Conservation (phyloP, 2,797 vertebrate genomes). For the Melanotaenia pygmaea region DNA sequence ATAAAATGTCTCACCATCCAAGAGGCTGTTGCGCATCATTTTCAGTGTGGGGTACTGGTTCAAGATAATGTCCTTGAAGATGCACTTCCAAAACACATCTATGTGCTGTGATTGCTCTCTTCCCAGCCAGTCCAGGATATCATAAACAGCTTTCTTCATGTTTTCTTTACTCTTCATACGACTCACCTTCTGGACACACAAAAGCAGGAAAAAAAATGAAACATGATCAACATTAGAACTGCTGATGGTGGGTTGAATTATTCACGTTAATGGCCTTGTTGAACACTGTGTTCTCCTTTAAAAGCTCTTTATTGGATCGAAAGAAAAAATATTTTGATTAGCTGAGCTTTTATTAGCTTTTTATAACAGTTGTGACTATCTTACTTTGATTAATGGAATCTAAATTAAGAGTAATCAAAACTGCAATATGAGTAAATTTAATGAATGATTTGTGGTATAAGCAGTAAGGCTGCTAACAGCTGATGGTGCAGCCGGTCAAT, state of each 20-base stretch:
- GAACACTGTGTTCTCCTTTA: too few relatives aligned
- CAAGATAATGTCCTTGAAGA: constrained; percentile 71
- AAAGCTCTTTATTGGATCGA: too few relatives aligned
- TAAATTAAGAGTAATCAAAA: not conserved
- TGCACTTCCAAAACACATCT: constrained; percentile 67
- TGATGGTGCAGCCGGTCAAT: not conserved
- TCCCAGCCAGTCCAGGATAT: constrained; percentile 74
- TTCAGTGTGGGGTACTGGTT: constrained; percentile 61
- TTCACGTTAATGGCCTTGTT: not conserved
- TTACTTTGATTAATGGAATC: not conserved
- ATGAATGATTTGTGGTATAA: not conserved
- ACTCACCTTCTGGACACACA: constrained; percentile 65
- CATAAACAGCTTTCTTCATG: constrained; percentile 57
- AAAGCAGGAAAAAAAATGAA: not conserved
- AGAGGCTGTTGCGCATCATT: constrained; percentile 59
- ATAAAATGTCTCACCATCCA: constrained; percentile 67
- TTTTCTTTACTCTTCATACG: constrained; percentile 59
- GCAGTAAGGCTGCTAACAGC: not conserved
- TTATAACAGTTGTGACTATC: not conserved
- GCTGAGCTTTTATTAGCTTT: too few relatives aligned
- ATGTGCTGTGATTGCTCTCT: constrained; percentile 23
- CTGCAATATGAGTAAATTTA: not conserved
- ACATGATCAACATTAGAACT: not conserved
- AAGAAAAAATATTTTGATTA: too few relatives aligned
- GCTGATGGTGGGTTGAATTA: not conserved